Base-by-base conservation (phyloP, 2,797 vertebrate species). In the Sparus aurata region DNA sequence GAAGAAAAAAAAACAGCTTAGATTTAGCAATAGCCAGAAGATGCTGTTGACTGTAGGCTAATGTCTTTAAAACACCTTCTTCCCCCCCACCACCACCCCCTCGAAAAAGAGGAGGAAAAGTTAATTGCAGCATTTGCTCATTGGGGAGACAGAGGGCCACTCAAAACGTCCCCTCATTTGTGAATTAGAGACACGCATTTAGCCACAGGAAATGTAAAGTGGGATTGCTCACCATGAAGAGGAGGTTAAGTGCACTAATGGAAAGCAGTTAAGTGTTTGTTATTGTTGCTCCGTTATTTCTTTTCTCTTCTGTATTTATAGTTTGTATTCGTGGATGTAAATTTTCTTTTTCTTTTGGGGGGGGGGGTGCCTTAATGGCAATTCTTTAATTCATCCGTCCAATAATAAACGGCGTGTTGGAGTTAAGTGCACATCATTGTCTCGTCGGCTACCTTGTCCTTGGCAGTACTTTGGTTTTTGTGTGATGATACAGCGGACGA, bases 81-180 rank as follows among this genome's bases (percentile, higher is more conserved):
- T 71, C 52, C 46, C 45, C 16, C 55, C 45, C 16, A n/a, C n/a
- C 27, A 3, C 27, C 25, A 27, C 73, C 50, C 52, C 45, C 16
- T 55, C 69, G 79, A 89, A 88, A 65, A 87, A 85, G 75, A 96
- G 85, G 81, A 88, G 80, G 88, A 86, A 92, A 97, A 96, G 96
- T 96, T 97, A 97, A 97, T 97, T 97, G 97, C 96, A 96, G 96
- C 96, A 96, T 96, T 97, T 97, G 96, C 96, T 97, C 97, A 96
- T 18, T 93, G 93, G 94, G 88, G 93, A 95, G 96, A 97, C 96
- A 95, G 97, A 97, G 96, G 97, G 96, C 96, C 97, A 97, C 96
- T 95, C 95, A 96, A 97, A 97, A 96, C 95, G 95, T 96, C 96
- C 94, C 93, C 96, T 97, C 89, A 92, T 93, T 97, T 96, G 96